A percentile compares a stretch with the other conserved stretches of the same genome.
phyloP scores from a whole-genome alignment of 2,888 invertebrate species.

The Pseudococcus longispinus region DNA sequence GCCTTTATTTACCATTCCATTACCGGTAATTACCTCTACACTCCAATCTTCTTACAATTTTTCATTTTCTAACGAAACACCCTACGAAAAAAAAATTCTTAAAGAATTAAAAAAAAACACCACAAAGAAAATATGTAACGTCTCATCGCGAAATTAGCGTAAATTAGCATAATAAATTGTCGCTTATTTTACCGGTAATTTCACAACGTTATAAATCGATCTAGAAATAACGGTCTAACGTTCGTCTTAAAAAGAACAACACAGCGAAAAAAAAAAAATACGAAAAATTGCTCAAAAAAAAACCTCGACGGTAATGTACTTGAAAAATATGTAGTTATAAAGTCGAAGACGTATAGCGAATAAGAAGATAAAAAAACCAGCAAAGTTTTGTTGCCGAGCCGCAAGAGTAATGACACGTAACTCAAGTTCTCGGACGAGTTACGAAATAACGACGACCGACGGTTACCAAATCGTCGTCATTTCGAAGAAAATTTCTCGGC shows the following conservation, averaged over 20 bases:
- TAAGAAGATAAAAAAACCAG: neutral
- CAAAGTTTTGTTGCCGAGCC: neutral
- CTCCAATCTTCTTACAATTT: neutral
- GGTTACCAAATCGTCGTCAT: neutral
- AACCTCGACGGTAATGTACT: neutral
- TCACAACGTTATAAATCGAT: neutral
- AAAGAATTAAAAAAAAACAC: no score
- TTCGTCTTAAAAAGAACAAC: neutral
- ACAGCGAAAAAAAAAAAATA: neutral
- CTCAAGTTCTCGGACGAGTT: slow-evolving; percentile 26
- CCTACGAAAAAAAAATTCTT: neutral
- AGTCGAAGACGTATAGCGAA: neutral
- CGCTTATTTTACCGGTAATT: slow-evolving; percentile 1
- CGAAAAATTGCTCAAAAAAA: neutral
- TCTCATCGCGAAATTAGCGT: neutral
- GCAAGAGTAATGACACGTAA: slow-evolving; percentile 17
- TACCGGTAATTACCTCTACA: neutral
- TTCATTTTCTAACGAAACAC: neutral
- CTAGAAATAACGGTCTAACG: neutral
- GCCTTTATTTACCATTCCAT: no score
- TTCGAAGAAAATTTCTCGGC: slow-evolving; percentile 14
- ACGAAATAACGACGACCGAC: neutral
- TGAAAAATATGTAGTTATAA: neutral
- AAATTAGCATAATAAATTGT: neutral
- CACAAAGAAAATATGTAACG: neutral